phyloP scores from a whole-genome alignment of 2,888 invertebrate genomes.

The Eupithecia exiguata region DNA sequence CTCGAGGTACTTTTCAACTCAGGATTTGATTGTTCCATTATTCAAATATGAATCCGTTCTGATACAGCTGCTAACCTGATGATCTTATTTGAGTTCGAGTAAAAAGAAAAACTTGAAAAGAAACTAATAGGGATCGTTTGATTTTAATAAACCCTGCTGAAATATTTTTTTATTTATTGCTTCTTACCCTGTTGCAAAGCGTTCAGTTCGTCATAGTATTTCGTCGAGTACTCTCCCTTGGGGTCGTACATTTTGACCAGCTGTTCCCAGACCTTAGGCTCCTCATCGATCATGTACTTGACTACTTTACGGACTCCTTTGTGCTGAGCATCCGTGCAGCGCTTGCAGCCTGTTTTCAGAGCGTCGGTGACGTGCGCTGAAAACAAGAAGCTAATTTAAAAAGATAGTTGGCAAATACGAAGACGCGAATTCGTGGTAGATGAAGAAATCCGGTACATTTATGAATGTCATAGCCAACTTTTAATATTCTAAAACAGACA shows the following conservation, averaged over 20 bases:
- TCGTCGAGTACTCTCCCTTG: constrained; percentile 61
- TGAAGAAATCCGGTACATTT: not conserved
- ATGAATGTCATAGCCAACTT: too few relatives aligned
- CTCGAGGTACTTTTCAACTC: not conserved
- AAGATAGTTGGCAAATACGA: not conserved
- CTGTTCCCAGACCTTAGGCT: constrained; percentile 64
- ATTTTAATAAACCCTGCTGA: not conserved
- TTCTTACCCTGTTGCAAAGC: constrained; percentile 32
- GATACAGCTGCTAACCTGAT: not conserved
- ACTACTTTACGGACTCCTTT: constrained; percentile 69
- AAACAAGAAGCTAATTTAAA: not conserved
- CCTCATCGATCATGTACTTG: constrained; percentile 67
- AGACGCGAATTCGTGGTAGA: not conserved
- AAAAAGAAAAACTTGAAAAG: not conserved
- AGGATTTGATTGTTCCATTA: not conserved
- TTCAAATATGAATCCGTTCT: not conserved
- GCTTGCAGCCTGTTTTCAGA: constrained; percentile 68
- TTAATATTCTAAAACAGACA: too few relatives aligned
- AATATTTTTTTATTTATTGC: not conserved
- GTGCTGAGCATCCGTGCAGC: constrained; percentile 68
- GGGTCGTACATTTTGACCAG: constrained; percentile 74
- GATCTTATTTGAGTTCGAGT: not conserved
- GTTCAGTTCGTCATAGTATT: constrained; percentile 67
- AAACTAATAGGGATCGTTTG: not conserved
- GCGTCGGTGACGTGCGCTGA: constrained; percentile 76